A percentile compares a stretch with the other conserved stretches of the same genome.
These are phyloP conservation scores for Lonchura striata DNA, from an alignment of 2,113 vertebrate genomes.

Conservation along the genomic window DNA sequence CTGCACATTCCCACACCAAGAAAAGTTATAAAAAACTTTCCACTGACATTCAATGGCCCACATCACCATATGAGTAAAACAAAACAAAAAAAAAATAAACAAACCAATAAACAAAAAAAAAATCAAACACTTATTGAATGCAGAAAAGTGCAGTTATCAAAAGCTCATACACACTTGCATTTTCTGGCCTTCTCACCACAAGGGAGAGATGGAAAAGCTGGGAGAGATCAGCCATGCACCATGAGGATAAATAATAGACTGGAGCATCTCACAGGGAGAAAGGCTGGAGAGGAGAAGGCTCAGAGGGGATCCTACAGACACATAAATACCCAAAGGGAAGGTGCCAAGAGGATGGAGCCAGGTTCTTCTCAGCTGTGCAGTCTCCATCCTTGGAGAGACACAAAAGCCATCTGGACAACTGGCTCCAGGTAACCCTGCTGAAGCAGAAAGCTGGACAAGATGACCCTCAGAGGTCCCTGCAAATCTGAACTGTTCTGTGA, in stretches of 20 bases:
- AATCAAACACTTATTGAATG: not conserved
- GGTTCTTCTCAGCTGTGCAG: not conserved
- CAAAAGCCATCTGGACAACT: not conserved
- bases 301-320: not conserved
- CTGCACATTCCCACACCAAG: not conserved
- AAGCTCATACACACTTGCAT: not conserved
- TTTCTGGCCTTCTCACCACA: not conserved
- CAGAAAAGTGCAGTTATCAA: not conserved
- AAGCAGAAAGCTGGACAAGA: not conserved
- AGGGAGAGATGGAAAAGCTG: not conserved
- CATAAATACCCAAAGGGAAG: not conserved
- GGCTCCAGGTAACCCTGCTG: not conserved
- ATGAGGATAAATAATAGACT: accelerated
- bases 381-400: not conserved
- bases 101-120: not conserved
- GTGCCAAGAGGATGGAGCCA: not conserved
- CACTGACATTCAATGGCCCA: not conserved
- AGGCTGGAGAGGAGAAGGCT: not conserved
- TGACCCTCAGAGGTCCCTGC: not conserved
- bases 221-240: not conserved
- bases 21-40: not conserved
- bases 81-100: not conserved
- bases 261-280: not conserved
- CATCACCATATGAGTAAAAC: accelerated
- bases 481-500: not conserved